A percentile compares a stretch with the other conserved stretches of the same genome.
phyloP scores from a whole-genome alignment of 2,888 invertebrate genomes.

The Anthrax anthrax region DNA sequence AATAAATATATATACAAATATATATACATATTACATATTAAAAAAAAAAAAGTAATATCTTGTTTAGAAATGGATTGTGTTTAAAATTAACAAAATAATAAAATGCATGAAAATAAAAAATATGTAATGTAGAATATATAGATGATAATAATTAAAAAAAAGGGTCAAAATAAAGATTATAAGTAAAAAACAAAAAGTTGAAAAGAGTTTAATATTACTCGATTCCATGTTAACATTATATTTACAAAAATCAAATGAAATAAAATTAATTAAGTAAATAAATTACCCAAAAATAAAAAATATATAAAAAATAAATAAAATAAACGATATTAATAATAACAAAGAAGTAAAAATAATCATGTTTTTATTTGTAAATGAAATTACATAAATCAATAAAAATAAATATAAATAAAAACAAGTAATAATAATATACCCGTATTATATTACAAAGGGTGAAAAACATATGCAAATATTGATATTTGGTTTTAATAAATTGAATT shows the following conservation, averaged over 20 bases:
- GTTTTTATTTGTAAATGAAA: neutral
- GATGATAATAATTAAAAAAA: constrained; percentile 3
- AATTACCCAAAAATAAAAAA: constrained; percentile 1
- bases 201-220: constrained; percentile 24
- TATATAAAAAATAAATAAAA: neutral
- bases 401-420: constrained; percentile 1
- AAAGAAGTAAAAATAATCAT: neutral
- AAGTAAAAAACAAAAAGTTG: constrained; percentile 4
- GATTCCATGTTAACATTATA: constrained; percentile 35
- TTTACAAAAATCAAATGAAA: constrained; percentile 17
- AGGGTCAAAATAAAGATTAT: constrained; percentile 5
- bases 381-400: constrained; percentile 5
- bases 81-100: constrained; percentile 2
- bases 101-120: constrained; percentile 3
- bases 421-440: neutral
- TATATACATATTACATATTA: no score
- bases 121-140: constrained; percentile 1
- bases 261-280: neutral
- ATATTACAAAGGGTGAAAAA: neutral
- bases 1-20: no score
- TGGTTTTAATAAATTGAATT: constrained; percentile 16
- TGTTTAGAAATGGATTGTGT: no score
- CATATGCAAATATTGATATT: constrained; percentile 11
- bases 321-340: no score
- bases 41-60: no score